Evolutionary conservation across 2,888 invertebrate species (phyloP).

Genomic region (Ferrisia virgata): DNA sequence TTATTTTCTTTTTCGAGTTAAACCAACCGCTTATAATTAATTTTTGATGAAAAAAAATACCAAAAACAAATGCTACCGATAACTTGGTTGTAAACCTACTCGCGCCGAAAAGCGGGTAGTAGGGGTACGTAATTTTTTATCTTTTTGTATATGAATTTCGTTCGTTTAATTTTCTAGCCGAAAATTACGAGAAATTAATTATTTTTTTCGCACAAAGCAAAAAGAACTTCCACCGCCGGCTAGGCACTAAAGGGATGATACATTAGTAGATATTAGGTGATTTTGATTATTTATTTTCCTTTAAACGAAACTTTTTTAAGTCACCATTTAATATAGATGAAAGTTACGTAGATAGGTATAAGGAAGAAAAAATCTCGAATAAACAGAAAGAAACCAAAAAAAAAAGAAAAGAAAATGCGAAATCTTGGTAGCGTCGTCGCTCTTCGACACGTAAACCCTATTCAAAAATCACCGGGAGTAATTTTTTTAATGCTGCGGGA

Average conservation of each 20-base stretch:
- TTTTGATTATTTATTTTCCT: background rate
- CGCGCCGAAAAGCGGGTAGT: background rate
- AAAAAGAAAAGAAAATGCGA: background rate
- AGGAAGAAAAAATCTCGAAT: background rate
- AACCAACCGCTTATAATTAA: slow-evolving; percentile 11
- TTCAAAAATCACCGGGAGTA: slow-evolving; percentile 4
- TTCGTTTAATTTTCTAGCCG: background rate
- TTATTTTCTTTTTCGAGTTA: background rate
- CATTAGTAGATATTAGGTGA: background rate
- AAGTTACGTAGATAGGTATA: no score
- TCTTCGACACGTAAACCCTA: background rate
- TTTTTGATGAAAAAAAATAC: background rate
- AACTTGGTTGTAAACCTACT: background rate
- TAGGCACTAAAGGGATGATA: background rate
- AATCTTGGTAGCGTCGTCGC: background rate
- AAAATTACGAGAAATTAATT: background rate
- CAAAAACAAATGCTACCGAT: slow-evolving; percentile 6
- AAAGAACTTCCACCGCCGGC: background rate
- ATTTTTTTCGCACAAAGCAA: background rate
- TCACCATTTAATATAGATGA: background rate
- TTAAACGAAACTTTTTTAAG: background rate
- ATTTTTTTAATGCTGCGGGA: background rate
- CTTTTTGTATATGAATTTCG: background rate
- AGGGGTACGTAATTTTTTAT: background rate
- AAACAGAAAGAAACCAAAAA: background rate